Conservation (phyloP, 2,888 invertebrate species). For the Pegoplata infirma region DNA sequence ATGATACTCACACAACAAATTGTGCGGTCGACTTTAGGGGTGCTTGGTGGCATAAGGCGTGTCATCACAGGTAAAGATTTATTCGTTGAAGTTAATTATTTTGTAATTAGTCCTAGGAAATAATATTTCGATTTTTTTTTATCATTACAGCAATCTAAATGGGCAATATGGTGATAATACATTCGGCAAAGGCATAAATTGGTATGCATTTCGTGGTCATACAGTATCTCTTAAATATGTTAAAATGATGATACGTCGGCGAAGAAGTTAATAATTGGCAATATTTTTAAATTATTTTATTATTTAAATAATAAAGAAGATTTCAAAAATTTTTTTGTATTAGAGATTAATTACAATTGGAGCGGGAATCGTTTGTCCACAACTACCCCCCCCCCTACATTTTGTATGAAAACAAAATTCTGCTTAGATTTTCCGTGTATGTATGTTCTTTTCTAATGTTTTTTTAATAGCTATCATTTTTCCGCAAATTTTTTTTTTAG, state of each 20-base stretch:
- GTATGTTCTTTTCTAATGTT: no score
- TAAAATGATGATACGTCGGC: conserved; percentile 26
- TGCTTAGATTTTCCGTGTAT: no score
- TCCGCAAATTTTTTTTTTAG: no score
- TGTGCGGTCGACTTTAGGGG: conserved; percentile 30
- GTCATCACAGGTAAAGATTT: conserved; percentile 21
- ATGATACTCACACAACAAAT: not conserved
- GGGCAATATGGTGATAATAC: conserved; percentile 24
- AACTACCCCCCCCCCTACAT: no score
- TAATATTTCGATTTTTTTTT: not conserved
- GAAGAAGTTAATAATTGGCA: not conserved
- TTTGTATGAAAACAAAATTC: no score
- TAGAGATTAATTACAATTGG: no score
- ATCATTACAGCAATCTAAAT: conserved; percentile 18
- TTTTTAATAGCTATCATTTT: no score
- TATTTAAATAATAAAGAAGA: no score
- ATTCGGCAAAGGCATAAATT: conserved; percentile 24
- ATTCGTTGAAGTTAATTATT: not conserved
- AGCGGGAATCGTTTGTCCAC: no score
- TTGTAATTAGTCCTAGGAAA: no score
- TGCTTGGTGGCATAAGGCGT: conserved; percentile 40
- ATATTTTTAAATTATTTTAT: no score
- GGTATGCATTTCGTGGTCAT: conserved; percentile 6
- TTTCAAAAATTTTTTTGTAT: no score
- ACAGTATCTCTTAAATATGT: conserved; percentile 8